Conservation (phyloP, 2,888 invertebrate genomes). For the Sphaerolaimus hirsutus region DNA sequence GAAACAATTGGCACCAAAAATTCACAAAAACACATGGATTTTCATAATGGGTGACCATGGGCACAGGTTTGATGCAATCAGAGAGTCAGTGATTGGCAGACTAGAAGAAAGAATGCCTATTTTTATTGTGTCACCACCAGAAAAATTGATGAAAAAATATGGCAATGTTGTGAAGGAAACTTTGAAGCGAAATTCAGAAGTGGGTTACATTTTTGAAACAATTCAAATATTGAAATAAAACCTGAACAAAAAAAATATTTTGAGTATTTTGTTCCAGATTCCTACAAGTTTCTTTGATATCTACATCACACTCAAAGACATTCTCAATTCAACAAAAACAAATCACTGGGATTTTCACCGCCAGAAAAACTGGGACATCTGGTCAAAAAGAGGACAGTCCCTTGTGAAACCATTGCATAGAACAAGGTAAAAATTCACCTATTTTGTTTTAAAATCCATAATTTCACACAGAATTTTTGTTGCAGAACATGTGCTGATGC, state of each 20-base stretch:
- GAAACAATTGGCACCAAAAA: too few relatives aligned
- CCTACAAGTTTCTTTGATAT: constrained; percentile 17
- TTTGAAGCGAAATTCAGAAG: neutral
- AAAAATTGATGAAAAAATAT: too few relatives aligned
- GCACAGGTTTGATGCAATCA: constrained; percentile 23
- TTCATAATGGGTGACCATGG: constrained; percentile 25
- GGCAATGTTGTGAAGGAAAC: neutral
- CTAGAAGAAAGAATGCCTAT: constrained; percentile 8
- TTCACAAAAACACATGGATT: constrained; percentile 5
- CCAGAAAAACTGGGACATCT: too few relatives aligned
- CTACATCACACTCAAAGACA: constrained; percentile 14
- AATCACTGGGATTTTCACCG: constrained; percentile 7
- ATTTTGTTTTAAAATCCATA: too few relatives aligned
- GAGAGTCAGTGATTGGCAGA: constrained; percentile 13
- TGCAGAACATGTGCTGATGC: constrained; percentile 14
- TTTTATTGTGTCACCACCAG: constrained; percentile 3
- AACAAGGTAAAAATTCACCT: too few relatives aligned
- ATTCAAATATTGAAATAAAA: too few relatives aligned
- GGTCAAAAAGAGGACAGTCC: too few relatives aligned
- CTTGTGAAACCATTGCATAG: too few relatives aligned
- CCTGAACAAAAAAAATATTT: too few relatives aligned
- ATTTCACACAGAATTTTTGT: constrained; percentile 10
- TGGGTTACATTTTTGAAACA: too few relatives aligned
- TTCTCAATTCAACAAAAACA: constrained; percentile 5
- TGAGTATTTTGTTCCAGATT: too few relatives aligned